phyloP scores from a whole-genome alignment of 1,140 invertebrate species.

The Phenacoccus solenopsis region DNA sequence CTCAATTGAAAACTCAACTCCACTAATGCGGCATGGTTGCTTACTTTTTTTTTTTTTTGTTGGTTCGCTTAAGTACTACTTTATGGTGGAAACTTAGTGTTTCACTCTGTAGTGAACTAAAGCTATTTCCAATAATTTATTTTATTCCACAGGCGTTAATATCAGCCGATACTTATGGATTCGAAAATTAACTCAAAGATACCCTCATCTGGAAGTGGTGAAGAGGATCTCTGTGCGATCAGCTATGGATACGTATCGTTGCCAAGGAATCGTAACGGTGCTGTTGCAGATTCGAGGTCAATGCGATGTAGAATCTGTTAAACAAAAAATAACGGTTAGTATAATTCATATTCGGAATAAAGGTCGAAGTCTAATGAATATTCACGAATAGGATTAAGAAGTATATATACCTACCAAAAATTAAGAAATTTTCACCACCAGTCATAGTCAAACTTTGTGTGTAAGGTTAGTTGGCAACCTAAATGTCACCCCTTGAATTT shows the following conservation, averaged over 20 bases:
- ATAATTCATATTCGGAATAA: neutral
- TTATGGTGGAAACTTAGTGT: too few relatives aligned
- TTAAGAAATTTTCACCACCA: neutral
- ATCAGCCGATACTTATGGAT: conserved; percentile 32
- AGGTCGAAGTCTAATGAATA: neutral
- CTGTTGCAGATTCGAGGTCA: conserved; percentile 45
- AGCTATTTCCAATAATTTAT: too few relatives aligned
- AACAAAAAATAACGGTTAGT: conserved; percentile 24
- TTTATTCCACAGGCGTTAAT: conserved; percentile 32
- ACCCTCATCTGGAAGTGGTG: conserved; percentile 47
- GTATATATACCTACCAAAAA: neutral
- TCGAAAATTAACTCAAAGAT: conserved; percentile 38
- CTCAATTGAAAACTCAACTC: too few relatives aligned
- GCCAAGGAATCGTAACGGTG: conserved; percentile 55
- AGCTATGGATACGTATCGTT: conserved; percentile 51
- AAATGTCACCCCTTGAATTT: too few relatives aligned
- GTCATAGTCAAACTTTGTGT: too few relatives aligned
- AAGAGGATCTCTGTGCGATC: conserved; percentile 48
- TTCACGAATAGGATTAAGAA: neutral
- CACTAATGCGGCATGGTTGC: too few relatives aligned
- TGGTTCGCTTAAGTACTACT: too few relatives aligned
- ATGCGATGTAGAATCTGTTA: conserved; percentile 24
- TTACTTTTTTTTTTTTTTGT: too few relatives aligned
- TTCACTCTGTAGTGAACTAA: too few relatives aligned
- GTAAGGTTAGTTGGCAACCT: too few relatives aligned